Base-by-base conservation (phyloP, 2,797 vertebrate genomes). In the Aselliscus stoliczkanus region DNA sequence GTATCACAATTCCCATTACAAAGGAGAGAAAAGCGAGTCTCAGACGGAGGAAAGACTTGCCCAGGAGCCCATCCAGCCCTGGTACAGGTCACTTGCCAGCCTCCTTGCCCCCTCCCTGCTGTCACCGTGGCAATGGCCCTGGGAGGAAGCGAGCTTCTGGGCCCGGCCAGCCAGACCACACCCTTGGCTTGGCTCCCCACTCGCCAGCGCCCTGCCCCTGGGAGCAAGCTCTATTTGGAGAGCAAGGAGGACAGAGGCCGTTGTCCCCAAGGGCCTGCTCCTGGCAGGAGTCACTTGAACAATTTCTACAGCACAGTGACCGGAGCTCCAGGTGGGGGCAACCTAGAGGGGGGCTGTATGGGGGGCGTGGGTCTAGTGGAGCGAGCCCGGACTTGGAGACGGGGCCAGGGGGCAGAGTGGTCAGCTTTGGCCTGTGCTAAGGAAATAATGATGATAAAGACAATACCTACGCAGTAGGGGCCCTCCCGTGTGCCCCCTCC, bases 381-480 rank as follows among this genome's bases (percentile, higher is more conserved):
- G n/a, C 4, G n/a, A 1, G 39, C 93, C 62, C 1, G 0, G 4
- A 14, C 15, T 23, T 2, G 0, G 27, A 44, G 29, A 34, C 47
- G 37, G 29, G 12, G n/a, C 25, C 47, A 20, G 17, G 0, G 34
- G 1, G 1, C 21, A 15, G 3, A 2, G 70, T 1, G 18, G 8
- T 29, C 23, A 11, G 64, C 17, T 6, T 6, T 0, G 0, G 17
- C 14, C 1, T 1, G 85, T 14, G 2, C 37, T 47, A 3, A 7
- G 34, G 3, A 73, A 18, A 20, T 14, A 31, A 10, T 0, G 1
- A 2, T 50, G 7, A 3, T 2, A 34, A 23, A 2, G 8, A 29
- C 12, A 15, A 39, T 1, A 1, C 31, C 34, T 1, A 0, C 1
- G 25, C 0, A 0, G 6, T 2, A 0, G 2, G 56, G 1, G 9